Base-by-base conservation (phyloP, 35 echinoderm and acorn worm genomes). In the Nesometra sesokonis region DNA sequence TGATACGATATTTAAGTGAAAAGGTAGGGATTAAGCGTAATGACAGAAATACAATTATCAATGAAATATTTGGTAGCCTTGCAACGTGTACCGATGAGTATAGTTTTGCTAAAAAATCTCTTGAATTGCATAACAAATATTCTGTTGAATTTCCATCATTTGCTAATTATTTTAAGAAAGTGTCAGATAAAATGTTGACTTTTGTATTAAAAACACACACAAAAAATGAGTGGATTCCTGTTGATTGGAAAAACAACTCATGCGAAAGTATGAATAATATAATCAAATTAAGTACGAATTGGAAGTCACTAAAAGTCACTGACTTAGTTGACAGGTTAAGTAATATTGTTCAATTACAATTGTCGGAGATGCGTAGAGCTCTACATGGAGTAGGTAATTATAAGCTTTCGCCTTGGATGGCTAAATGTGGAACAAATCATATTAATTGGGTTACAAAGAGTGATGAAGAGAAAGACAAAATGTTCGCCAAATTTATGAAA, bases 201-300 rank as follows among this genome's bases (percentile, higher is more conserved):
- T 36, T 9, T 84, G 82, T 84, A 0, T 32, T 84, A 4, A 79
- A 79, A 79, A 5, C 77, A 8, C 29, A 37, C 23, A 36, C 39
- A 15, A 85, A 15, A 46, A 40, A 85, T 30, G 30, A 47, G 37
- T 40, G 40, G 35, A 47, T 47, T 57, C 40, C 40, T 39, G 0
- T 31, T 8, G 46, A 57, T 31, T 85, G 38, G 83, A 85, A 85
- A 46, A 85, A 85, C 17, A 52, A 85, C 34, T 85, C 83, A 29
- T 85, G 83, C 29, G 38, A 85, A 85, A 85, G 83, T 30, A 46
- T 47, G 37, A 85, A 85, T 47, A n/a, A 85, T 43, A 85, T 35
- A 2, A 4, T 87, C n/a, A 36, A 79, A 79, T 79, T 78, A 78
- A 23, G 9, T 7, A 11, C 3, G 79, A 79, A 79, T 33, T 79